Conservation (phyloP, 2,888 invertebrate species). For the Micoletzkya japonica region DNA sequence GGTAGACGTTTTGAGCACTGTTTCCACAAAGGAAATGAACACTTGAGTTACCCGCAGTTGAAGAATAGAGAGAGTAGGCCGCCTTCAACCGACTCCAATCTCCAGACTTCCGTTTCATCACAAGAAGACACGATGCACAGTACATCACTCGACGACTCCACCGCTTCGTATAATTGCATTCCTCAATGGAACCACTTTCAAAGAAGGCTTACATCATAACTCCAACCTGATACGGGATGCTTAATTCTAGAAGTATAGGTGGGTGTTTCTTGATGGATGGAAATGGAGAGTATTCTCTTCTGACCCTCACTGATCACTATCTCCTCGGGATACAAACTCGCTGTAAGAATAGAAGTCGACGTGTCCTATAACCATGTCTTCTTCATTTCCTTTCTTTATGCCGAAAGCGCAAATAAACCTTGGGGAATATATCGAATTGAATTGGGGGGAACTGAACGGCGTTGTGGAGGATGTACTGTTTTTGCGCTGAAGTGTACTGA, state of each 20-base stretch:
- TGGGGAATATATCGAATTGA: constrained; percentile 52
- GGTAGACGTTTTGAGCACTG: constrained; percentile 31
- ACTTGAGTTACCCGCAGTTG: constrained; percentile 13
- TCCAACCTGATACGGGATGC: constrained; percentile 55
- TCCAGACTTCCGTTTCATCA: constrained; percentile 41
- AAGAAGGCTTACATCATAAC: neutral
- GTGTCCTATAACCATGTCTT: neutral
- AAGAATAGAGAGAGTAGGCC: constrained; percentile 17
- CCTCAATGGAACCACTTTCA: constrained; percentile 28
- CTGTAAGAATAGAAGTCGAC: constrained; percentile 34
- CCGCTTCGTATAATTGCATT: constrained; percentile 47
- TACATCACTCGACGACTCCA: constrained; percentile 29
- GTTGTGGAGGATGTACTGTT: constrained; percentile 58
- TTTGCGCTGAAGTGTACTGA: constrained; percentile 39
- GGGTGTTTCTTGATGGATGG: constrained; percentile 39
- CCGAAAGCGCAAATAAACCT: constrained; percentile 6
- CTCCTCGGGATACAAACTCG: constrained; percentile 54
- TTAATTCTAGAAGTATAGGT: constrained; percentile 51
- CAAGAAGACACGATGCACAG: constrained; percentile 34
- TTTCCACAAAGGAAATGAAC: no score
- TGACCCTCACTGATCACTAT: constrained; percentile 53
- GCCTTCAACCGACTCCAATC: constrained; percentile 30
- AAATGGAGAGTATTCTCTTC: constrained; percentile 38
- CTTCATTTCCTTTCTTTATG: neutral
- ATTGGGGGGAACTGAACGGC: constrained; percentile 54